Conservation (phyloP, 1,140 invertebrate species). For the Oryctes rhinoceros region DNA sequence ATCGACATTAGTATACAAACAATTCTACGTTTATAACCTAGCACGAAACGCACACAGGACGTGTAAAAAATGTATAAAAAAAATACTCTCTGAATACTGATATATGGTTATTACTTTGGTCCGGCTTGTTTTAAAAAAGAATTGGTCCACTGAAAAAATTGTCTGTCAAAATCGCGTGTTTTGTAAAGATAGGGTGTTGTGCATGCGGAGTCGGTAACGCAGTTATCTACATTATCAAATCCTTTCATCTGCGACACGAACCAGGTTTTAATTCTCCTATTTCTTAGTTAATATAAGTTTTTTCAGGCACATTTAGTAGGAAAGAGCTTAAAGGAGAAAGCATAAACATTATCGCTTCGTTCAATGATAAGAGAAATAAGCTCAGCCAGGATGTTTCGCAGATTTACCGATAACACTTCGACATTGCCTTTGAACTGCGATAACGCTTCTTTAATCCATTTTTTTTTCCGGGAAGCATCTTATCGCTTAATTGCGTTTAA, state of each 20-base stretch:
- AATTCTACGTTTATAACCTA: slow-evolving; percentile 40
- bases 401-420: background rate
- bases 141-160: slow-evolving; percentile 50
- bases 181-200: slow-evolving; percentile 43
- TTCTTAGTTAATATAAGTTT: background rate
- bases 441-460: too few species aligned
- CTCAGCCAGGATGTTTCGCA: background rate
- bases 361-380: background rate
- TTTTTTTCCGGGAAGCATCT: too few species aligned
- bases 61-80: slow-evolving; percentile 46
- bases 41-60: slow-evolving; percentile 40
- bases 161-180: slow-evolving; percentile 48
- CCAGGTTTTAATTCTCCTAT: background rate
- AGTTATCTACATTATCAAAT: background rate
- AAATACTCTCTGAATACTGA: slow-evolving; percentile 49
- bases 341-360: background rate
- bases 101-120: slow-evolving; percentile 44
- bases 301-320: background rate
- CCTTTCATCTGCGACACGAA: background rate
- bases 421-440: background rate
- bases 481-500: too few species aligned
- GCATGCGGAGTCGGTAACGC: slow-evolving; percentile 40
- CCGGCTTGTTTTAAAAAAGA: slow-evolving; percentile 40
- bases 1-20: slow-evolving; percentile 41
- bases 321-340: too few species aligned